Evolutionary conservation across 2,113 vertebrate species (phyloP), one percentile per base, ranked within the genome.

Genomic region (Paradisaea rubra): DNA sequence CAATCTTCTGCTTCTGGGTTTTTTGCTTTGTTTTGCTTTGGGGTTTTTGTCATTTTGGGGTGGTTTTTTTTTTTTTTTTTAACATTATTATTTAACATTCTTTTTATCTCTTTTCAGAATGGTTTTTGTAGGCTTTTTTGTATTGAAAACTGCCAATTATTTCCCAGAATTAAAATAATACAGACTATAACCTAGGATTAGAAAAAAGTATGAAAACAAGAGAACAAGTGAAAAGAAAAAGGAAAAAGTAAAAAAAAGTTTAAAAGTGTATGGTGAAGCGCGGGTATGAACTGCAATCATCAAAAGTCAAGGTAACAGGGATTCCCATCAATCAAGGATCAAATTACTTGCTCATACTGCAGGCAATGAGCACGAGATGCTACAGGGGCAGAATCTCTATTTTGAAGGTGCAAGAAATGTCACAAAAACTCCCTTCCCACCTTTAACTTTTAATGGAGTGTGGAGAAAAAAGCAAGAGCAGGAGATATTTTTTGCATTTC

Each of bases 321-420:
- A 37, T 47, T 89, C 28, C 20, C 6, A 23, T 31, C 31, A 61
- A 9, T 45, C 16, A 57, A 65, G 8, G 3, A 25, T 49, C 6
- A 4, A 52, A 23, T 15, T 73, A 35, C 22, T 41, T 79, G 13
- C 15, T 56, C 7, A 0, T n/a, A 68, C 19, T 82, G 11, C 17
- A 63, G 21, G 8, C 39, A 79, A 59, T 10, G 3, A 64, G 9
- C 23, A 54, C 0, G 0, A 31, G 25, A 7, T 82, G 18, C 10
- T 66, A 28, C 15, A 65, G 17, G 22, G 19, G 45, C 4, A 71
- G 31, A 33, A 49, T 30, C 60, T 16, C 4, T 85, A 11, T 39
- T 85, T n/a, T 47, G 52, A 68, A 56, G 31, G 28, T 53, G 1
- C 28, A 66, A 21, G 2, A 87, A 81, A 30, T 54, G 10, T 53